Percentiles rank a stretch among this genome's conserved stretches.
These are phyloP conservation scores for Cosmia pyralina DNA, from an alignment of 2,888 invertebrate genomes.

Conservation along the genomic window DNA sequence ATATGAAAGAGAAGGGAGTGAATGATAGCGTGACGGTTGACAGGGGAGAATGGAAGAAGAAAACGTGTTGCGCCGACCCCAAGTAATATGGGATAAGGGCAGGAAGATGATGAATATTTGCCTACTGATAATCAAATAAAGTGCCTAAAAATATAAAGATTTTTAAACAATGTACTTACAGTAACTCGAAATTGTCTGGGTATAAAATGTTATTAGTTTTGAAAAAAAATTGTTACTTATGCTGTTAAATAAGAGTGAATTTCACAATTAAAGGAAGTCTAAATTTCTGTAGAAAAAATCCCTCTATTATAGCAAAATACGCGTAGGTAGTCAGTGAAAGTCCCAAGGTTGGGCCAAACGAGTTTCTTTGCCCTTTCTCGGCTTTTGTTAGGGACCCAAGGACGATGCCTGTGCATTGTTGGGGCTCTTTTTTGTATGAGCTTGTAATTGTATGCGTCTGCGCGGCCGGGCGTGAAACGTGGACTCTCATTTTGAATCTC, in stretches of 20 bases:
- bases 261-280: conserved; percentile 53
- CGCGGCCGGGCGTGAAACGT: conserved; percentile 82
- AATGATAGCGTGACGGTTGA: too few species aligned
- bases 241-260: conserved; percentile 33
- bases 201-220: background rate
- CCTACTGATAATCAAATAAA: too few species aligned
- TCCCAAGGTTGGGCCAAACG: conserved; percentile 87
- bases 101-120: too few species aligned
- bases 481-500: conserved; percentile 77
- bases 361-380: conserved; percentile 89
- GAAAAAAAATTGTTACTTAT: conserved; percentile 5
- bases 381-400: conserved; percentile 89
- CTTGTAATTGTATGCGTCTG: conserved; percentile 88
- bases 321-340: conserved; percentile 89
- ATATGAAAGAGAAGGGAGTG: too few species aligned
- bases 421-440: conserved; percentile 83
- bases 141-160: background rate
- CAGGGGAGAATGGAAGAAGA: too few species aligned
- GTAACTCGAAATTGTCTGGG: background rate
- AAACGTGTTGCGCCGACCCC: too few species aligned
- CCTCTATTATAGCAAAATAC: conserved; percentile 73
- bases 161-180: background rate
- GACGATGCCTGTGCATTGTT: conserved; percentile 87
- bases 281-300: conserved; percentile 45
- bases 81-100: too few species aligned